phyloP scores from a whole-genome alignment of 2,888 invertebrate species.

The Troides aeacus region DNA sequence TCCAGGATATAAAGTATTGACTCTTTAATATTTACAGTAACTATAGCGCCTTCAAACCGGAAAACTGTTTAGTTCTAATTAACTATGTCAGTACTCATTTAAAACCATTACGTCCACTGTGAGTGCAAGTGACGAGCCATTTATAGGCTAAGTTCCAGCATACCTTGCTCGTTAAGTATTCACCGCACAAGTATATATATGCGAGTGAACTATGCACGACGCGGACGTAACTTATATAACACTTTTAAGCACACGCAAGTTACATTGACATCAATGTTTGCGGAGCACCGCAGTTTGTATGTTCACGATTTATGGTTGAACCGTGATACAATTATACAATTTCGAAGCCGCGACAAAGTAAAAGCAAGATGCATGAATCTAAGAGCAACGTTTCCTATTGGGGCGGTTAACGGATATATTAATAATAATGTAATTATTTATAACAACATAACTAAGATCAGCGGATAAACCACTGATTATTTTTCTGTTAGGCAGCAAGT shows the following conservation, averaged over 20 bases:
- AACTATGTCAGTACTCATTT: slow-evolving; percentile 29
- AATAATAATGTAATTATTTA: too few species aligned
- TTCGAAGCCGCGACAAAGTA: background rate
- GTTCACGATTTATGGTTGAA: background rate
- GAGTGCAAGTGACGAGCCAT: slow-evolving; percentile 25
- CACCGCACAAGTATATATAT: slow-evolving; percentile 15
- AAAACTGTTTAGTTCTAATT: slow-evolving; percentile 10
- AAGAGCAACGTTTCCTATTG: background rate
- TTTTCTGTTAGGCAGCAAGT: too few species aligned
- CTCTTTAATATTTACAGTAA: too few species aligned
- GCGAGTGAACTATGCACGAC: slow-evolving; percentile 14
- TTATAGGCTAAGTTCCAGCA: slow-evolving; percentile 24
- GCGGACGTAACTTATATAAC: slow-evolving; percentile 20
- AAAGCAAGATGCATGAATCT: background rate
- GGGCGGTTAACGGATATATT: background rate
- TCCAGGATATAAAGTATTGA: too few species aligned
- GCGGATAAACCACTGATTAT: too few species aligned
- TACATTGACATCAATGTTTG: slow-evolving; percentile 16
- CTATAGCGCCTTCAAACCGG: too few species aligned
- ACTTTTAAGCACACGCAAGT: background rate
- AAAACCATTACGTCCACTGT: slow-evolving; percentile 24
- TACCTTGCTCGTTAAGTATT: slow-evolving; percentile 23
- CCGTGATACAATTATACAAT: background rate
- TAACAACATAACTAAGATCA: too few species aligned
- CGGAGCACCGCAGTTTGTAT: background rate